A percentile compares a stretch with the other conserved stretches of the same genome.
phyloP scores from a whole-genome alignment of 2,113 vertebrate species.

The Mormyrus iriodes region DNA sequence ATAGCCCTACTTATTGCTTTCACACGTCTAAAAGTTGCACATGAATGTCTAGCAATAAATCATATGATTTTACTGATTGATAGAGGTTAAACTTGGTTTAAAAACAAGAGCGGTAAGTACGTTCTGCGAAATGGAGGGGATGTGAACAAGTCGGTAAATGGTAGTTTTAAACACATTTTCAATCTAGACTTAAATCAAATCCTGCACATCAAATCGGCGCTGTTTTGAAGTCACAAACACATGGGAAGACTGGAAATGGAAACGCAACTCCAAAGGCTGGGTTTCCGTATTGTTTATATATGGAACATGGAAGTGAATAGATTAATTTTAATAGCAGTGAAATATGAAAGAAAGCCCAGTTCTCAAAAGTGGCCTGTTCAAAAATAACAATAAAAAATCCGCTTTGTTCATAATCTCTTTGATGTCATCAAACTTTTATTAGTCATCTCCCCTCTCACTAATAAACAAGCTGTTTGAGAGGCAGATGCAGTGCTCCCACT shows the following conservation, averaged over 20 bases:
- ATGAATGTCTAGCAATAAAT: neutral
- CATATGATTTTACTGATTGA: neutral
- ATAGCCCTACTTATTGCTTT: neutral
- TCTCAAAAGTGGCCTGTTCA: slow-evolving; percentile 34
- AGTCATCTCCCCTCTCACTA: slow-evolving; percentile 14
- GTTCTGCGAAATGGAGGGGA: neutral
- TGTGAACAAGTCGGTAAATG: neutral
- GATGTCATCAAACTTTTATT: slow-evolving; percentile 28
- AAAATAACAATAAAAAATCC: slow-evolving; percentile 28
- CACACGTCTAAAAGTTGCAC: neutral
- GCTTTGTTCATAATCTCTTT: slow-evolving; percentile 41
- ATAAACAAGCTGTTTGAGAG: slow-evolving; percentile 21
- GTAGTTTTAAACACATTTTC: slow-evolving; percentile 7
- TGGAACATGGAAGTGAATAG: slow-evolving; percentile 35
- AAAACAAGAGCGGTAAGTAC: neutral
- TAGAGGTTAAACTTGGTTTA: slow-evolving; percentile 20
- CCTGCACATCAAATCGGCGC: slow-evolving; percentile 28
- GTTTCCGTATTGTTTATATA: slow-evolving; percentile 34
- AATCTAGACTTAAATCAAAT: slow-evolving; percentile 33
- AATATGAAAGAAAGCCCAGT: slow-evolving; percentile 39
- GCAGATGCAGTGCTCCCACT: slow-evolving; percentile 1
- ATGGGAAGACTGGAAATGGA: slow-evolving; percentile 8
- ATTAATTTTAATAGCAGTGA: slow-evolving; percentile 36
- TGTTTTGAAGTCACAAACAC: slow-evolving; percentile 37
- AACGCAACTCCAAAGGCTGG: slow-evolving; percentile 33